Evolutionary conservation across 2,113 vertebrate genomes (phyloP).

Genomic region (Pimephales promelas): DNA sequence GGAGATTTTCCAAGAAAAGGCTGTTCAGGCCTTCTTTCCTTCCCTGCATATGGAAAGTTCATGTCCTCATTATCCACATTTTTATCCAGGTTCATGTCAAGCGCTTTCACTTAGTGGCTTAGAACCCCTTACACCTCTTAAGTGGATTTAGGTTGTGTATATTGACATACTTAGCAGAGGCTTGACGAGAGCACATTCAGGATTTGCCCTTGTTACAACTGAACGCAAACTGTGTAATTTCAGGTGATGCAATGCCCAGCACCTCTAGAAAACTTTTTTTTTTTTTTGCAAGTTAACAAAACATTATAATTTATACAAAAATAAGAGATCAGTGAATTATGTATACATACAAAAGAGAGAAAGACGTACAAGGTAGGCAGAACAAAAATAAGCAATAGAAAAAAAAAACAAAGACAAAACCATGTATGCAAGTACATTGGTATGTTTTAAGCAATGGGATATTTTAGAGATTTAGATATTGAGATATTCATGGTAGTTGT

Average conservation of each 20-base stretch:
- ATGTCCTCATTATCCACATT: neutral
- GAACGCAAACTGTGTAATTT: neutral
- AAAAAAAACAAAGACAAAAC: too few species aligned
- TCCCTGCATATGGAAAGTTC: neutral
- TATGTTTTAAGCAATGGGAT: too few species aligned
- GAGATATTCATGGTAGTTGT: too few species aligned
- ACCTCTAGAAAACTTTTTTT: neutral
- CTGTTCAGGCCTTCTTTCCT: neutral
- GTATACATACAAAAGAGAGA: too few species aligned
- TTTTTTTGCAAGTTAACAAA: too few species aligned
- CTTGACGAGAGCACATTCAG: slow-evolving; percentile 15
- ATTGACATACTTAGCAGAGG: slow-evolving; percentile 10
- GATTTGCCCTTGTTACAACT: neutral
- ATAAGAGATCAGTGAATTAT: too few species aligned
- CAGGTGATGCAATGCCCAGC: neutral
- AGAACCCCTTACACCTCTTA: slow-evolving; percentile 31
- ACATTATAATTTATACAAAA: too few species aligned
- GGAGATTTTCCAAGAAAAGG: slow-evolving; percentile 23
- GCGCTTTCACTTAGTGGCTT: slow-evolving; percentile 30
- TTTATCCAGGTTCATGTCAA: slow-evolving; percentile 19
- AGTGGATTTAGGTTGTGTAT: slow-evolving; percentile 40
- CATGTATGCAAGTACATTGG: too few species aligned
- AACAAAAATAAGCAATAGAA: too few species aligned
- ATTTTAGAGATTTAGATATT: too few species aligned
- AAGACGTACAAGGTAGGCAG: too few species aligned